Conservation (phyloP, 2,888 invertebrate genomes). For the Philereme vetulata region DNA sequence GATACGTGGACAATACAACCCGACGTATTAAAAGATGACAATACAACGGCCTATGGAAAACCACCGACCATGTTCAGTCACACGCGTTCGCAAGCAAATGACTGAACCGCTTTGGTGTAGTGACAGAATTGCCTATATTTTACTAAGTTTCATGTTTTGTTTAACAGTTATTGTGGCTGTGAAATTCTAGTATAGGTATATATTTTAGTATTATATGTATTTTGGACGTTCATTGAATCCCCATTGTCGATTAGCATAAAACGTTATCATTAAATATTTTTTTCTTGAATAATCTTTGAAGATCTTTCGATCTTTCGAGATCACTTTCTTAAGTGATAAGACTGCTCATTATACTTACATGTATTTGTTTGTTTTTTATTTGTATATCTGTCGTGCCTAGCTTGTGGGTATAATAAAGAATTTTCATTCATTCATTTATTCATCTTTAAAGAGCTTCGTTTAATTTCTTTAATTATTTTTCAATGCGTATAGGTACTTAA, state of each 20-base stretch:
- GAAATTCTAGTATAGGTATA: slow-evolving; percentile 15
- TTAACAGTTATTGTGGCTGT: slow-evolving; percentile 19
- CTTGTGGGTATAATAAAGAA: no score
- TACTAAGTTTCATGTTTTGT: slow-evolving; percentile 33
- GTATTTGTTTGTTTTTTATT: no score
- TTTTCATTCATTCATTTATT: no score
- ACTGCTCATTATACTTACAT: no score
- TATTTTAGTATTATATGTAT: slow-evolving; percentile 15
- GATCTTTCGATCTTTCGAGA: no score
- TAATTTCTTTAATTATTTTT: no score
- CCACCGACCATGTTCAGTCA: slow-evolving; percentile 59
- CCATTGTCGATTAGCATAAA: slow-evolving; percentile 3
- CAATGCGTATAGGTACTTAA: no score
- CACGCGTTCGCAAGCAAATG: slow-evolving; percentile 45
- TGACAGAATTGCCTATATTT: slow-evolving; percentile 32
- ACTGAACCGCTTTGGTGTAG: slow-evolving; percentile 26
- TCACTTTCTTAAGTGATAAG: no score
- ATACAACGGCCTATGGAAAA: slow-evolving; percentile 62
- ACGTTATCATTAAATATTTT: slow-evolving; percentile 4
- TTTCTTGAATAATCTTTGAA: no score
- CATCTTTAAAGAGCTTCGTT: no score
- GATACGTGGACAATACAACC: slow-evolving; percentile 55
- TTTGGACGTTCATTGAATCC: slow-evolving; percentile 2
- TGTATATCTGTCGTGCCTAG: no score
- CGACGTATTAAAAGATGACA: slow-evolving; percentile 70